These are phyloP conservation scores for Lepisosteus osseus DNA, from an alignment of 2,113 vertebrate genomes.

Conservation along the genomic window DNA sequence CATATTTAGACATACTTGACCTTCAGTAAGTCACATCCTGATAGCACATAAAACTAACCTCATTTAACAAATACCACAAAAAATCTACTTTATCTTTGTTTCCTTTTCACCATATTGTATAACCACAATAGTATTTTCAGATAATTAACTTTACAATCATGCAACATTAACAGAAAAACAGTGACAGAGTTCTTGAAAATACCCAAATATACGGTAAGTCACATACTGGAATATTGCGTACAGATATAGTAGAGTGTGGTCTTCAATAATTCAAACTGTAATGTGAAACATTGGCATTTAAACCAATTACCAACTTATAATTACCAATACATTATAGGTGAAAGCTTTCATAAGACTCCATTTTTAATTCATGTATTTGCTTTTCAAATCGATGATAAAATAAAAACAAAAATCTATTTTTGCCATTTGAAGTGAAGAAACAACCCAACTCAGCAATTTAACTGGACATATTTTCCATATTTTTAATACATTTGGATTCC, in stretches of 20 bases:
- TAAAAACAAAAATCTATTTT: not conserved
- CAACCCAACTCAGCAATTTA: not conserved
- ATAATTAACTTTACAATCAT: too few relatives aligned
- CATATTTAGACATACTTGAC: too few relatives aligned
- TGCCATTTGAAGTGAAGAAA: not conserved
- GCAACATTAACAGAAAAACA: too few relatives aligned
- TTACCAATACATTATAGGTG: not conserved
- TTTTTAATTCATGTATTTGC: not conserved
- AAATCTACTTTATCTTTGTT: too few relatives aligned
- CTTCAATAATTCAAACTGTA: constrained; percentile 15
- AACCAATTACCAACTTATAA: constrained; percentile 17
- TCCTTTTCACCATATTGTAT: too few relatives aligned
- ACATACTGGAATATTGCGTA: not conserved
- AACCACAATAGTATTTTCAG: too few relatives aligned
- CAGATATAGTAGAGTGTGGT: not conserved
- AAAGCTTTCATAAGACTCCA: not conserved
- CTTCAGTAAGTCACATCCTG: too few relatives aligned
- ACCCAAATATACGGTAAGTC: too few relatives aligned
- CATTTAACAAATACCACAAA: too few relatives aligned
- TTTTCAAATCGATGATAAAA: not conserved
- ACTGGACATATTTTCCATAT: not conserved
- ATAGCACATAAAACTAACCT: too few relatives aligned
- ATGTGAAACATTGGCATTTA: constrained; percentile 8
- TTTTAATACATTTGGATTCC: not conserved
- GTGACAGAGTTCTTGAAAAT: too few relatives aligned